Base-by-base conservation (phyloP, 2,113 vertebrate genomes). In the Tapirus terrestris region DNA sequence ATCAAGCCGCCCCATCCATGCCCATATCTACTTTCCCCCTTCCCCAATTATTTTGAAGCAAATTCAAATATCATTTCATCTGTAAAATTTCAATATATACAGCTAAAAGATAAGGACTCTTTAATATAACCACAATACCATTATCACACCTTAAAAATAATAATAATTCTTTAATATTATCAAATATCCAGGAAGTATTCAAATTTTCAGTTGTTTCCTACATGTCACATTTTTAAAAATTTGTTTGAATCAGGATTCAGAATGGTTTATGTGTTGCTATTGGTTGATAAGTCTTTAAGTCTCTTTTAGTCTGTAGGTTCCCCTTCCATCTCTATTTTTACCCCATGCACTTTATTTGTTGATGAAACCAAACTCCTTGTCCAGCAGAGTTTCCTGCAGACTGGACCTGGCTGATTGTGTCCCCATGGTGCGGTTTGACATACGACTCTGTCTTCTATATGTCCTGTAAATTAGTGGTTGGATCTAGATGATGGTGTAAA, bases 181-280 rank as follows among this genome's bases (percentile, higher is more conserved):
- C 65, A 89, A 63, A 51, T 92, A 53, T 95, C 25, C 39, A 36
- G 25, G 27, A 48, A 73, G n/a, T 79, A 2, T 65, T 94, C n/a
- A 77, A 43, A 61, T 65, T 79, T 89, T 72, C 18, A 21, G 2
- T 60, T 89, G n/a, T 85, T 36, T 94, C 18, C 17, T 18, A 72
- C 8, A 31, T 60, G 48, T 60, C 25, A 58, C 17, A 94, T 20
- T 82, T 88, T 87, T 80, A n/a, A n/a, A 84, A 72, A 16, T 80
- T 80, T 81, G 33, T 86, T 63, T 86, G 58, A 89, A 72, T 92
- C 33, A 85, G 48, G 63, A 82, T 94, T 43, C 56, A 89, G 60
- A 94, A 36, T 56, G 43, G 75, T 68, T 95, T 84, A 68, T 31
- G 68, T 68, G 33, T 60, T 92, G 10, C 23, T 79, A 2, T 72